Percentiles rank a stretch among this genome's conserved stretches.
phyloP scores from a whole-genome alignment of 2,888 invertebrate species.

The Formica aserva region DNA sequence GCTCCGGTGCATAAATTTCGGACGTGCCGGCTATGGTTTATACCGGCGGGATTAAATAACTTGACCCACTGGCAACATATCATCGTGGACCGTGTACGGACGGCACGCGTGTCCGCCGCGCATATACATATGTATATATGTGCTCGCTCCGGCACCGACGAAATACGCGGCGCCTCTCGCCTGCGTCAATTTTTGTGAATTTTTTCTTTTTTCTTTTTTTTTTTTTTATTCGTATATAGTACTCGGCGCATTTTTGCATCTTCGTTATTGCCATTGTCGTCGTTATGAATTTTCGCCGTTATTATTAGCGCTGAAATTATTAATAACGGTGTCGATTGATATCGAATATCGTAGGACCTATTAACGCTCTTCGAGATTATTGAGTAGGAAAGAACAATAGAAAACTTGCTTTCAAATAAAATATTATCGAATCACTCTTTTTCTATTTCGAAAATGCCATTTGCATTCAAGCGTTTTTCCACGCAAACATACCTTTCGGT shows the following conservation, averaged over 20 bases:
- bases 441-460: neutral
- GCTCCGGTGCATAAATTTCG: constrained; percentile 79
- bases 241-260: neutral
- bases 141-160: neutral
- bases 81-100: constrained; percentile 69
- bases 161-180: neutral
- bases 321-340: neutral
- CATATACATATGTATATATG: neutral
- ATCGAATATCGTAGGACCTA: neutral
- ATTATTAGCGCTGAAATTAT: neutral
- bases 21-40: constrained; percentile 82
- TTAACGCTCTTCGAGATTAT: neutral
- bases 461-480: neutral
- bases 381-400: too few species aligned
- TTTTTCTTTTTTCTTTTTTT: neutral
- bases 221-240: neutral
- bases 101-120: constrained; percentile 34
- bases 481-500: neutral
- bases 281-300: neutral
- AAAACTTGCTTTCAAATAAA: neutral
- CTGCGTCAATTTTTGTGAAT: constrained; percentile 8
- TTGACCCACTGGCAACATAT: constrained; percentile 85
- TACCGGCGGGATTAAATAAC: constrained; percentile 84
- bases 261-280: neutral
- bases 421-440: neutral